These are phyloP conservation scores for Drosophila sp. DNA, from an alignment of 1,140 invertebrate genomes.

Conservation along the genomic window DNA sequence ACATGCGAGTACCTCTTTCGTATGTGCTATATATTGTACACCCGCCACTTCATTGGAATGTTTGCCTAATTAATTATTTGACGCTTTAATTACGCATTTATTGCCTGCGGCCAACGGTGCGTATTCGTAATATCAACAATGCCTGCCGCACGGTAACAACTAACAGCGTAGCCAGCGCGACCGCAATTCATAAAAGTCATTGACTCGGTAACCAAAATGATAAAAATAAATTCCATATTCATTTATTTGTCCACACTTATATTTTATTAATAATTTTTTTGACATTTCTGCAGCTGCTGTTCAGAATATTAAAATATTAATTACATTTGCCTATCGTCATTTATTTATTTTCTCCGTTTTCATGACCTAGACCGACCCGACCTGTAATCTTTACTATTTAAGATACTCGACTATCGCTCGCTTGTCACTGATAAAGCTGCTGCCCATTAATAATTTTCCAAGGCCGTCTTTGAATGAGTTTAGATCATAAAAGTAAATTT, in stretches of 20 bases:
- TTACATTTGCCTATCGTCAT: neutral
- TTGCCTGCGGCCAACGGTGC: conserved; percentile 52
- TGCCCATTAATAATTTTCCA: conserved; percentile 12
- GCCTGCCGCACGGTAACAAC: conserved; percentile 21
- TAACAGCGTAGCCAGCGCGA: conserved; percentile 7
- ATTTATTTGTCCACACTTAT: conserved; percentile 26
- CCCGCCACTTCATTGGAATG: conserved; percentile 31
- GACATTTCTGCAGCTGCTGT: neutral
- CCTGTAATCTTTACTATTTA: conserved; percentile 26
- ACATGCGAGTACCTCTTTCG: neutral
- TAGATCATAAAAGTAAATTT: conserved; percentile 8
- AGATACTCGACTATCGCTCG: conserved; percentile 30
- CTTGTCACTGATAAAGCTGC: conserved; percentile 29
- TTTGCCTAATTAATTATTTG: conserved; percentile 72
- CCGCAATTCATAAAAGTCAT: conserved; percentile 57
- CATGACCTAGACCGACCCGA: conserved; percentile 44
- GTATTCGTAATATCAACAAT: conserved; percentile 62
- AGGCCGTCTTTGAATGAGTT: conserved; percentile 22
- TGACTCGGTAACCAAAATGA: conserved; percentile 54
- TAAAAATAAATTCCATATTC: conserved; percentile 42
- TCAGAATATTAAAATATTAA: conserved; percentile 3
- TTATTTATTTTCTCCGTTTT: neutral
- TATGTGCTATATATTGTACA: neutral
- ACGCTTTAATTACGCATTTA: conserved; percentile 75
- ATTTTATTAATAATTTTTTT: conserved; percentile 25